These are phyloP conservation scores for Drosophila conformis DNA, from an alignment of 2,888 invertebrate species.

Conservation along the genomic window DNA sequence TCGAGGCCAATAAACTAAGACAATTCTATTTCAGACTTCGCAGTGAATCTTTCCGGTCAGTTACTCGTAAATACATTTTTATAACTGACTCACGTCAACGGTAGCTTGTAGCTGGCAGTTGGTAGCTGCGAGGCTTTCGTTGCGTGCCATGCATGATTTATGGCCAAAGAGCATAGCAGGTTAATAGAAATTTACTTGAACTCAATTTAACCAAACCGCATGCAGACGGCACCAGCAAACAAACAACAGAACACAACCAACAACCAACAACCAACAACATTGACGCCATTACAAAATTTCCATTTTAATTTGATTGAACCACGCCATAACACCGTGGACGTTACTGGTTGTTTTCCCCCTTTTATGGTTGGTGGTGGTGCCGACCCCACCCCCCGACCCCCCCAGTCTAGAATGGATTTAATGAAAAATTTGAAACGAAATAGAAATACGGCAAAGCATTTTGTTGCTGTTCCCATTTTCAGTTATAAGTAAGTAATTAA, in stretches of 20 bases:
- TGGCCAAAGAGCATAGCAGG: conserved; percentile 61
- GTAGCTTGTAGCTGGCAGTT: conserved; percentile 6
- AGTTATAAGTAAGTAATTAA: conserved; percentile 68
- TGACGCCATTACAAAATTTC: conserved; percentile 61
- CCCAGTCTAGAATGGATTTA: conserved; percentile 21
- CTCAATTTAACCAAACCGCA: conserved; percentile 61
- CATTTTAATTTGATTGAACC: conserved; percentile 75
- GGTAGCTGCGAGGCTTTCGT: conserved; percentile 26
- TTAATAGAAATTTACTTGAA: conserved; percentile 78
- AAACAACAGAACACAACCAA: background rate
- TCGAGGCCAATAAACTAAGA: background rate
- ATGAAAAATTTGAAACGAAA: conserved; percentile 30
- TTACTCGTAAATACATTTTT: conserved; percentile 11
- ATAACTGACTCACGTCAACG: conserved; percentile 38
- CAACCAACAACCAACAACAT: conserved; percentile 18
- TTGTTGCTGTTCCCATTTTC: conserved; percentile 46
- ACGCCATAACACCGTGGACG: conserved; percentile 52
- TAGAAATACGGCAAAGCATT: conserved; percentile 20
- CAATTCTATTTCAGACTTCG: background rate
- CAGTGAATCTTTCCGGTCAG: conserved; percentile 1
- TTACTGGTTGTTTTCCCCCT: conserved; percentile 27
- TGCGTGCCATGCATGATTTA: conserved; percentile 66
- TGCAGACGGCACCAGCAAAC: conserved; percentile 2
- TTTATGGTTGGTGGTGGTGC: conserved; percentile 23
- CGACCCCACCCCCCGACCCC: background rate